Conservation (phyloP, 2,797 vertebrate species). For the Trachops cirrhosus region DNA sequence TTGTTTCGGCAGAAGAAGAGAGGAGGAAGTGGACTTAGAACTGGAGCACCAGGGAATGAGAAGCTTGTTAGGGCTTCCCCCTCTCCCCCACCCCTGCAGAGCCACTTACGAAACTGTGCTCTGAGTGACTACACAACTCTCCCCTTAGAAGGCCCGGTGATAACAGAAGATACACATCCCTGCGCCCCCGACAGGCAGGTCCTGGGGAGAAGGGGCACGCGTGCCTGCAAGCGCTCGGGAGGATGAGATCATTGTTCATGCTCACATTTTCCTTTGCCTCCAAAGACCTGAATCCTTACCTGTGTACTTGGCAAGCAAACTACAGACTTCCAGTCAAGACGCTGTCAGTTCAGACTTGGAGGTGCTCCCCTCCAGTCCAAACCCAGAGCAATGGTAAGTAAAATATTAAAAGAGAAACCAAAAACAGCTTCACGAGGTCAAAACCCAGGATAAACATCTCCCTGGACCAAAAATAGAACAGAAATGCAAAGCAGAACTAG, state of each 20-base stretch:
- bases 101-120: neutral
- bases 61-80: neutral
- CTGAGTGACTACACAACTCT: neutral
- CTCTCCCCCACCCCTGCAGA: rapidly evolving
- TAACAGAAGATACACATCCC: neutral
- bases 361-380: neutral
- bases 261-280: neutral
- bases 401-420: neutral
- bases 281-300: neutral
- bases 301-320: neutral
- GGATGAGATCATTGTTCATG: neutral
- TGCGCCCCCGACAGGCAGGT: neutral
- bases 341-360: neutral
- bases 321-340: neutral
- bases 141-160: neutral
- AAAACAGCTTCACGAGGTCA: neutral
- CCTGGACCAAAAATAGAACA: neutral
- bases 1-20: neutral
- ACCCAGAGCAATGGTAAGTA: neutral
- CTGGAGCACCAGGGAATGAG: neutral
- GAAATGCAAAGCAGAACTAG: neutral
- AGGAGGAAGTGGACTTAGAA: neutral
- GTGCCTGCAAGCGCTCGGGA: neutral
- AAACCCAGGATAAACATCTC: neutral
- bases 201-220: neutral